phyloP scores from a whole-genome alignment of 2,888 invertebrate species.

The Thymelicus acteon region DNA sequence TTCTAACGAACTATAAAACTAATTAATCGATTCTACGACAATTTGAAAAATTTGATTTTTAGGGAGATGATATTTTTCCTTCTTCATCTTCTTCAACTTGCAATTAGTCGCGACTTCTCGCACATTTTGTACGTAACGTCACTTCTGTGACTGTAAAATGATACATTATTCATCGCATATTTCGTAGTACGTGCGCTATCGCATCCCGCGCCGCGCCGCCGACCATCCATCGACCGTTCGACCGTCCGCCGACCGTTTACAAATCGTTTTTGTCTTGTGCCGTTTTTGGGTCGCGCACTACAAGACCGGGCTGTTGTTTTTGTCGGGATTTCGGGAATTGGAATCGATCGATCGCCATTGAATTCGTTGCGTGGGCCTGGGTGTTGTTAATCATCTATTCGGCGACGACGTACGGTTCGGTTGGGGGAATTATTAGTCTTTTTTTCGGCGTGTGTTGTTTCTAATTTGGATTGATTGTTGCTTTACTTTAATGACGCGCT shows the following conservation, averaged over 20 bases:
- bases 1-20: no score
- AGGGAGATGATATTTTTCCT: no score
- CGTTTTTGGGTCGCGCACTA: slow-evolving; percentile 21
- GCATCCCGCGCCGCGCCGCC: slow-evolving; percentile 3
- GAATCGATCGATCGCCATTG: slow-evolving; percentile 11
- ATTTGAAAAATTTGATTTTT: no score
- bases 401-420: neutral
- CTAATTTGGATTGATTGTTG: no score
- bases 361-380: slow-evolving; percentile 18
- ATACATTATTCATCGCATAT: slow-evolving; percentile 9
- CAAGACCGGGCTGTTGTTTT: slow-evolving; percentile 24
- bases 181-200: slow-evolving; percentile 21
- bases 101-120: neutral
- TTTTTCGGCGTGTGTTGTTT: no score
- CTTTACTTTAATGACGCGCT: no score
- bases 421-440: neutral
- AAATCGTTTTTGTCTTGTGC: slow-evolving; percentile 24
- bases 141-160: slow-evolving; percentile 8
- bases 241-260: neutral
- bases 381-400: slow-evolving; percentile 26
- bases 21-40: no score
- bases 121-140: neutral
- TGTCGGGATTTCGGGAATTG: slow-evolving; percentile 27
- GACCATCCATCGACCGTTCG: neutral
- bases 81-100: no score